phyloP scores from a whole-genome alignment of 1,140 invertebrate genomes.

The Rhyacophila brunnea region DNA sequence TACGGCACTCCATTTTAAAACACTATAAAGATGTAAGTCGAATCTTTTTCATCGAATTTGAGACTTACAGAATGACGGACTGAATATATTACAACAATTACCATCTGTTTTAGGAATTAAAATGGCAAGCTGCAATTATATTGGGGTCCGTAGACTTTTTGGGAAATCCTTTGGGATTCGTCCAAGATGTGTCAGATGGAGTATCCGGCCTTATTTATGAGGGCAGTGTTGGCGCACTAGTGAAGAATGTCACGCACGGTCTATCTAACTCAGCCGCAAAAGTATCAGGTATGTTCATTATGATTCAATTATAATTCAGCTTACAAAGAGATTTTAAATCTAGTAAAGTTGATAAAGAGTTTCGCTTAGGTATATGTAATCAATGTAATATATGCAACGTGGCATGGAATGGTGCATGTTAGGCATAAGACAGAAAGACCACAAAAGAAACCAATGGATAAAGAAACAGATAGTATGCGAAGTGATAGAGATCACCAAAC shows the following conservation, averaged over 20 bases:
- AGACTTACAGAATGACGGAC: neutral
- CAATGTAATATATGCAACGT: too few species aligned
- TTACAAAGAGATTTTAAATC: too few species aligned
- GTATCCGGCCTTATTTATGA: slow-evolving; percentile 89
- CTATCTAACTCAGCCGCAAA: slow-evolving; percentile 97
- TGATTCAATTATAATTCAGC: too few species aligned
- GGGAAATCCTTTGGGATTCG: slow-evolving; percentile 93
- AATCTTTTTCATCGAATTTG: neutral
- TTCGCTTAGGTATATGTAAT: too few species aligned
- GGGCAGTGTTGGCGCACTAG: slow-evolving; percentile 82
- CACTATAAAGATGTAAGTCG: slow-evolving; percentile 75
- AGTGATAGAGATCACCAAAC: too few species aligned
- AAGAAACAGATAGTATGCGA: too few species aligned
- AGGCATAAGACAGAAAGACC: too few species aligned
- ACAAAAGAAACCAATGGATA: too few species aligned
- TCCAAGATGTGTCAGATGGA: slow-evolving; percentile 94
- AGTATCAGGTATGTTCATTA: slow-evolving; percentile 64
- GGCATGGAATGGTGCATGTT: too few species aligned
- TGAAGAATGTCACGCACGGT: slow-evolving; percentile 96
- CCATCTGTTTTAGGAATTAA: slow-evolving; percentile 69
- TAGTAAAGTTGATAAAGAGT: too few species aligned
- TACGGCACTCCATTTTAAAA: slow-evolving; percentile 72
- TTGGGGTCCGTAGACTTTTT: slow-evolving; percentile 96
- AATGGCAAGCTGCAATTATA: slow-evolving; percentile 93
- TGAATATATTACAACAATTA: neutral